Conservation (phyloP, 2,113 vertebrate genomes). For the Paratilapia polleni region DNA sequence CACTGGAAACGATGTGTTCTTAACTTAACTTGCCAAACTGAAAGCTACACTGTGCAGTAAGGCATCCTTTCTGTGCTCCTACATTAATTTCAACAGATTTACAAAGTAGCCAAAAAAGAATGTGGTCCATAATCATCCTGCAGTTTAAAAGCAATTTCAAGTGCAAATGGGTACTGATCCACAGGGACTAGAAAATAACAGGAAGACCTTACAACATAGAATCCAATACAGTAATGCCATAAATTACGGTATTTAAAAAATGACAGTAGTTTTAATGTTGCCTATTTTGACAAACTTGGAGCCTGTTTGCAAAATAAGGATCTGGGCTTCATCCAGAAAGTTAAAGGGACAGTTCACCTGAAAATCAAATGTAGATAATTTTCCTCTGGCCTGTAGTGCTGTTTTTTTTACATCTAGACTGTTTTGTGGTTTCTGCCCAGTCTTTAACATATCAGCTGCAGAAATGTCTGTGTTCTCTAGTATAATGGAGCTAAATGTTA, state of each 20-base stretch:
- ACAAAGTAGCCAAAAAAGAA: neutral
- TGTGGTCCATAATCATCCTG: neutral
- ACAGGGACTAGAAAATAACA: neutral
- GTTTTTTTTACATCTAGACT: neutral
- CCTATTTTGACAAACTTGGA: neutral
- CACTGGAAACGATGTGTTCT: neutral
- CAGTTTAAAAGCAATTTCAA: conserved; percentile 6
- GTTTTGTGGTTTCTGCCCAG: neutral
- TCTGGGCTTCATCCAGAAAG: no score
- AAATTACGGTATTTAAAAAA: neutral
- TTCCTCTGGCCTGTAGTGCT: neutral
- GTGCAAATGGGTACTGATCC: conserved; percentile 1
- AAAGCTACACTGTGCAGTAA: neutral
- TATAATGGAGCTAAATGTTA: neutral
- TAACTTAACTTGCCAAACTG: neutral
- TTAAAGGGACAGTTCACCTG: no score
- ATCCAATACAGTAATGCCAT: neutral
- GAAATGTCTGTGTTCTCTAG: neutral
- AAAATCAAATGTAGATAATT: neutral
- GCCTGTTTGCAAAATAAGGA: neutral
- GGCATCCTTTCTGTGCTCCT: neutral
- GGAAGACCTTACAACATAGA: neutral
- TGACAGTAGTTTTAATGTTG: neutral
- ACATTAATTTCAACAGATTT: neutral
- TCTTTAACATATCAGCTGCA: neutral